Percentiles rank a stretch among this genome's conserved stretches.
Conservation (phyloP, 2,888 invertebrate genomes). For the Tanypteryx hageni region DNA sequence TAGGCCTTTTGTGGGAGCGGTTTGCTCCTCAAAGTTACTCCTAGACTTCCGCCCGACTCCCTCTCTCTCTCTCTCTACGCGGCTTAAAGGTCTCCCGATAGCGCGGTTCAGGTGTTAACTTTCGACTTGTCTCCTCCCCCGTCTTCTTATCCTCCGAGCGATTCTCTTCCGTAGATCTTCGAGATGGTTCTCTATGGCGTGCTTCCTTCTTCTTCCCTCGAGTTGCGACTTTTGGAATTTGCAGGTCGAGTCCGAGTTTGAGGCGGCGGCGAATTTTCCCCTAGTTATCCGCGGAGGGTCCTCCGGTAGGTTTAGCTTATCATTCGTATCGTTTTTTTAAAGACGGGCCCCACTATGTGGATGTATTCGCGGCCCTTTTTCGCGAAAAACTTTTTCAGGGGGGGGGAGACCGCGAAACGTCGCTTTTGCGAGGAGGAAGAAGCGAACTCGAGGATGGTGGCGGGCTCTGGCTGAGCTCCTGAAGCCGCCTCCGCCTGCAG, state of each 20-base stretch:
- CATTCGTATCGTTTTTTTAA: constrained; percentile 69
- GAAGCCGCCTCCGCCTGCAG: constrained; percentile 67
- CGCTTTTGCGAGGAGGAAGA: constrained; percentile 69
- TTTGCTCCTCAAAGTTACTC: constrained; percentile 73
- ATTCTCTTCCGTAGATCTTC: no score
- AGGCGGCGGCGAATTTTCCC: constrained; percentile 32
- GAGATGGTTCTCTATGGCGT: no score
- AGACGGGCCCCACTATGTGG: constrained; percentile 71
- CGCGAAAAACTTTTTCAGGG: constrained; percentile 68
- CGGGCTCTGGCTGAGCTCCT: constrained; percentile 51
- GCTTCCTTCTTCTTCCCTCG: not conserved
- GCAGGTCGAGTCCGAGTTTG: no score
- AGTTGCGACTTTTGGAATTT: not conserved
- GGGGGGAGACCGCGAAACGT: constrained; percentile 69
- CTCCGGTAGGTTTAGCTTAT: constrained; percentile 70
- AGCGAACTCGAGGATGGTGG: constrained; percentile 63
- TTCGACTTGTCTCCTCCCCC: constrained; percentile 65
- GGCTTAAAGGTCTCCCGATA: no score
- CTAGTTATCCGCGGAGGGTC: constrained; percentile 71
- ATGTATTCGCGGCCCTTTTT: not conserved
- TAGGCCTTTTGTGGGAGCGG: constrained; percentile 74
- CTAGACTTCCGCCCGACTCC: constrained; percentile 75
- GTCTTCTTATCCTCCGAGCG: not conserved
- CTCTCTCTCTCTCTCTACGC: no score
- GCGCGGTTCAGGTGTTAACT: no score